phyloP scores from a whole-genome alignment of 2,113 vertebrate species.

The Myotis yumanensis region DNA sequence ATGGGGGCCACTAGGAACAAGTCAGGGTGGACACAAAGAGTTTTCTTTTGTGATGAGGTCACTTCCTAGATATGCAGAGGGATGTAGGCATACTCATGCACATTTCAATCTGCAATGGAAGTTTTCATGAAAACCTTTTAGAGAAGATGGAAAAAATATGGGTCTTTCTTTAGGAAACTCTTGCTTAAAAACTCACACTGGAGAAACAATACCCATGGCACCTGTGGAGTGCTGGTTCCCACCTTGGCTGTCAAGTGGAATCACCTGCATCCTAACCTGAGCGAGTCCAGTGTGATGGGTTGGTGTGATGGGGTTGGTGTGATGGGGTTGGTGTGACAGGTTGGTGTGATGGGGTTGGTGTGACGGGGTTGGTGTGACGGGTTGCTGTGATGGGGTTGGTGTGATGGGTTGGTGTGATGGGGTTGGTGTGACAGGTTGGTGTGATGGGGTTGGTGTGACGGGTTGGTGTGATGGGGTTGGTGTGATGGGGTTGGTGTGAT shows the following conservation, averaged over 20 bases:
- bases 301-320: too few species aligned
- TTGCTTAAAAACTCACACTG: neutral
- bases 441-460: neutral
- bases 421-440: neutral
- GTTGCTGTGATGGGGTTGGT: too few species aligned
- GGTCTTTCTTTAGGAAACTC: neutral
- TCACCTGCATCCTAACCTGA: neutral
- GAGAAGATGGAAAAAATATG: neutral
- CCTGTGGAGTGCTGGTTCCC: neutral
- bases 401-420: neutral
- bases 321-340: too few species aligned
- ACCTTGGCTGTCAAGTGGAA: neutral
- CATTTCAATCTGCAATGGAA: neutral
- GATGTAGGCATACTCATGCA: too few species aligned
- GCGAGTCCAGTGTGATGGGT: too few species aligned
- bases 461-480: neutral
- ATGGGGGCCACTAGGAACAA: neutral
- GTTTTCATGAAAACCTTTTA: neutral
- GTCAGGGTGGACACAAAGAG: neutral
- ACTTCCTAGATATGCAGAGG: neutral
- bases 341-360: neutral
- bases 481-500: too few species aligned
- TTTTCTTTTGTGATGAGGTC: neutral
- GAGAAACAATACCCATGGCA: neutral
- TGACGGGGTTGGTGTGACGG: neutral